These are phyloP conservation scores for Nymphalis polychloros DNA, from an alignment of 2,888 invertebrate species.

Conservation along the genomic window DNA sequence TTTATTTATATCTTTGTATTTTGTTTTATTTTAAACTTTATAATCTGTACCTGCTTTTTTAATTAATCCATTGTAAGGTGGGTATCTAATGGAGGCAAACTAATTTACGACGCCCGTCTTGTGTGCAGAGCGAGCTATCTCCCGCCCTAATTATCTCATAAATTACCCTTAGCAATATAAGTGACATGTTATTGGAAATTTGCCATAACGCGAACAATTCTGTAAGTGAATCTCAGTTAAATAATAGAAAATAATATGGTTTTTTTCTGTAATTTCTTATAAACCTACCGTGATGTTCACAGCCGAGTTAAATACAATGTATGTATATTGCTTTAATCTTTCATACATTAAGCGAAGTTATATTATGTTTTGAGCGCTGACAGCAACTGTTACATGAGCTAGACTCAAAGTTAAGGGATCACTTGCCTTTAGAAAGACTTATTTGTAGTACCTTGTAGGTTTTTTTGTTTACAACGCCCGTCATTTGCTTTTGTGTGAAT, in stretches of 20 bases:
- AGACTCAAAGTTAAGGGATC: too few relatives aligned
- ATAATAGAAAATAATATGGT: constrained; percentile 5
- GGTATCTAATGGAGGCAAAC: constrained; percentile 48
- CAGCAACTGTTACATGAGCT: too few relatives aligned
- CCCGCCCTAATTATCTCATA: constrained; percentile 76
- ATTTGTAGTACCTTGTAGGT: too few relatives aligned
- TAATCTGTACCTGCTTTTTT: constrained; percentile 17
- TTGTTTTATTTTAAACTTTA: background rate
- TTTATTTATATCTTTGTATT: background rate
- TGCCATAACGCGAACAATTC: constrained; percentile 57
- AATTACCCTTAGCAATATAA: constrained; percentile 79
- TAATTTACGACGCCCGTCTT: constrained; percentile 57
- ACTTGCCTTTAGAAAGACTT: too few relatives aligned
- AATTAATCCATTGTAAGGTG: constrained; percentile 40
- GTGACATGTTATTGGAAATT: constrained; percentile 76
- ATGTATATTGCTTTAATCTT: too few relatives aligned
- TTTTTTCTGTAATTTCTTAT: background rate
- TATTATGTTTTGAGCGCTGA: too few relatives aligned
- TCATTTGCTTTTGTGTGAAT: too few relatives aligned
- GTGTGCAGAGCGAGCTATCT: constrained; percentile 64
- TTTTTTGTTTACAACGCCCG: too few relatives aligned
- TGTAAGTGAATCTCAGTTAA: constrained; percentile 17
- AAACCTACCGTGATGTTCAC: too few relatives aligned
- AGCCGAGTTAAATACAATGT: too few relatives aligned
- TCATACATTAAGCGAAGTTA: too few relatives aligned